phyloP scores from a whole-genome alignment of 2,113 vertebrate genomes.

The Grammomys dolichurus region DNA sequence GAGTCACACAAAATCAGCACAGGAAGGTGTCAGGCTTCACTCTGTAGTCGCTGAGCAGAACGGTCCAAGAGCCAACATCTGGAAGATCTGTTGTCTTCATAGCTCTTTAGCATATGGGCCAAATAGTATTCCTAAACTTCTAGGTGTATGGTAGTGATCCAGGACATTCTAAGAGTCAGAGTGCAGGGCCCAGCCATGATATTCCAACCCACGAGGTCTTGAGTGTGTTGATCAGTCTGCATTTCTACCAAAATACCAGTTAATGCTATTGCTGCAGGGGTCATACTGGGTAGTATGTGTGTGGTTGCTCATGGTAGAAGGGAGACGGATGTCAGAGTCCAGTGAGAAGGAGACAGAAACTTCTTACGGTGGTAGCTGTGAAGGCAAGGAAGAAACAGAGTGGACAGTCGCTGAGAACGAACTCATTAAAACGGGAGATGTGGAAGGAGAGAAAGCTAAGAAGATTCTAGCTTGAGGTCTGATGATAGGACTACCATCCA shows the following conservation, averaged over 20 bases:
- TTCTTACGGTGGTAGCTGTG: too few species aligned
- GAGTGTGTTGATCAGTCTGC: neutral
- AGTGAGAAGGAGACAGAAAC: too few species aligned
- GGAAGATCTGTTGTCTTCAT: neutral
- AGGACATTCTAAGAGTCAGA: neutral
- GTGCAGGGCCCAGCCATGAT: neutral
- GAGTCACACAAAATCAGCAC: neutral
- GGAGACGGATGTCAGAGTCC: neutral
- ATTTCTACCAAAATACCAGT: neutral
- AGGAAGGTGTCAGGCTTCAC: neutral
- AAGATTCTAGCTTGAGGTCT: neutral
- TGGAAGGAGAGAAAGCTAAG: neutral
- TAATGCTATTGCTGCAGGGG: too few species aligned
- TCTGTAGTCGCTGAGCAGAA: neutral
- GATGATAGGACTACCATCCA: neutral
- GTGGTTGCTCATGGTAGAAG: neutral
- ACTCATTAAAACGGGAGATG: neutral
- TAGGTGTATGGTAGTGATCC: rapidly evolving
- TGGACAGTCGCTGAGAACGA: neutral
- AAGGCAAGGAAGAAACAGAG: neutral
- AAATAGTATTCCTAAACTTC: neutral
- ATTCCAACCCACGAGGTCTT: neutral
- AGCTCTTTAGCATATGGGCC: neutral
- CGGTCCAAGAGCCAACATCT: neutral
- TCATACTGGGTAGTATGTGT: neutral